Evolutionary conservation across 2,797 vertebrate species (phyloP), one percentile per base, ranked within the genome.

Genomic region (Eremophila alpestris): DNA sequence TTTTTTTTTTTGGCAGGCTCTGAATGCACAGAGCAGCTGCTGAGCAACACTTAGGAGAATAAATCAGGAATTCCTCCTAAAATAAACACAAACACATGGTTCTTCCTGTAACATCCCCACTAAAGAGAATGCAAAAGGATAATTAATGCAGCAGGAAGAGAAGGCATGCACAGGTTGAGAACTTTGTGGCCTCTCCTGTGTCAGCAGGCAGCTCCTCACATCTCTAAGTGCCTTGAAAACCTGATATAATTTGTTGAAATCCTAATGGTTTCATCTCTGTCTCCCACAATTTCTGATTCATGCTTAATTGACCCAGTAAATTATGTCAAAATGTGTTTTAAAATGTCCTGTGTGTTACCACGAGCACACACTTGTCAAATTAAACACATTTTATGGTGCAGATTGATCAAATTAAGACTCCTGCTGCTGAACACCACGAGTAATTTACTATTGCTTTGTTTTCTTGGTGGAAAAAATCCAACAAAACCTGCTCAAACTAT

Each of bases 261-360:
- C 68, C 19, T 93, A 85, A 96, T 77, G 87, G 88, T 65, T 93
- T 87, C 89, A 87, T 87, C 87, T 90, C 75, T 10, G 51, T 68
- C 89, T 70, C 71, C 8, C 11, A 54, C 75, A 83, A 83, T 74
- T 95, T 56, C 84, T 85, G 87, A 95, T 93, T 93, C 91, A 89
- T 75, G 91, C 90, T 92, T 96, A 95, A 95, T 93, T 89, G 93
- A 83, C 74, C 92, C 21, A 80, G 81, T 95, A 95, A 95, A 97
- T 95, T 89, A 90, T 69, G 84, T 84, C 94, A 54, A 48, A 87
- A 89, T 41, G 82, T 51, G 75, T 79, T 94, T 91, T 17, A 75
- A 79, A 84, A 52, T 18, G 48, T n/a, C 15, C 90, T 84, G 26
- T 51, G 56, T 1, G 30, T 56, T 79, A 83, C 48, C 93, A 71